Conservation (phyloP, 2,797 vertebrate genomes). For the Orestias chungarensis region DNA sequence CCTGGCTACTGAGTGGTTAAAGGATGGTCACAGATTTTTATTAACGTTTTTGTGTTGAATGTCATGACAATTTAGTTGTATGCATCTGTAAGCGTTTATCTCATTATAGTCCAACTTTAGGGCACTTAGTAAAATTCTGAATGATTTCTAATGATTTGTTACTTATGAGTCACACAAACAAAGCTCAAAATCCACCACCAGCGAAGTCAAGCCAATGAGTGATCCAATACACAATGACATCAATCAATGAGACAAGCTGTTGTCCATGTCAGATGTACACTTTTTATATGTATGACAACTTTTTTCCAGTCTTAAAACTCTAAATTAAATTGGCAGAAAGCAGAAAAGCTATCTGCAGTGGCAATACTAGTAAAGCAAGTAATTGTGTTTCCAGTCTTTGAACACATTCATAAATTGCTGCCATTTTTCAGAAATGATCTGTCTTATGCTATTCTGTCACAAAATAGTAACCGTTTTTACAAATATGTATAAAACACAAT, state of each 20-base stretch:
- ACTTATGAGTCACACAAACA: neutral
- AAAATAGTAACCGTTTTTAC: no score
- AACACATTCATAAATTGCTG: neutral
- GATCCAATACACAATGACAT: neutral
- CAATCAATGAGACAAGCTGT: neutral
- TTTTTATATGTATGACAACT: neutral
- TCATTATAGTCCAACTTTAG: neutral
- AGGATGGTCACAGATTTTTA: neutral
- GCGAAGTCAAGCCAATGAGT: neutral
- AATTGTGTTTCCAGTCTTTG: neutral
- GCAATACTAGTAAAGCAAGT: neutral
- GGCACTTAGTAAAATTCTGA: neutral
- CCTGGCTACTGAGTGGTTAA: conserved; percentile 14
- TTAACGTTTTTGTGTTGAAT: conserved; percentile 15
- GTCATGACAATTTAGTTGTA: neutral
- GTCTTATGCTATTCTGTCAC: no score
- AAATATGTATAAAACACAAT: no score
- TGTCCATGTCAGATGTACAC: neutral
- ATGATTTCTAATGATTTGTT: neutral
- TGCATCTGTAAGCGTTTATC: neutral
- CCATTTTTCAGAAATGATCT: no score
- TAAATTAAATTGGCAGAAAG: neutral
- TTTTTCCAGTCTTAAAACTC: neutral
- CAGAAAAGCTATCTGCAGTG: neutral
- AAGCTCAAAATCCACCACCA: neutral